Conservation (phyloP, 2,113 vertebrate species). For the Dipodomys stephensi region DNA sequence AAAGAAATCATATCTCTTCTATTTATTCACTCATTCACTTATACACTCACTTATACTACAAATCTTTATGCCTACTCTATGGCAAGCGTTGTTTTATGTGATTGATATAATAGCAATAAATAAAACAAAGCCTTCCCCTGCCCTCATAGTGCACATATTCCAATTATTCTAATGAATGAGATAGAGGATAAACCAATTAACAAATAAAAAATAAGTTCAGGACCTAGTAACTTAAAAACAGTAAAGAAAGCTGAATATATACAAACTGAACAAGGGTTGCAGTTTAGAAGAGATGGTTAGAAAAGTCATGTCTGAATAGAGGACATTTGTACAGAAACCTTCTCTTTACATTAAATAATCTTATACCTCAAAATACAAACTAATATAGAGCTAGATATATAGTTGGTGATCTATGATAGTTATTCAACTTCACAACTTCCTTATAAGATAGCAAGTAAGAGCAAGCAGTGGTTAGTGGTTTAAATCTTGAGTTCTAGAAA, state of each 20-base stretch:
- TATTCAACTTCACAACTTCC: slow-evolving; percentile 34
- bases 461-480: slow-evolving; percentile 28
- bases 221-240: background rate
- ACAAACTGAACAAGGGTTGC: background rate
- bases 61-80: background rate
- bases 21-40: slow-evolving; percentile 1
- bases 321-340: background rate
- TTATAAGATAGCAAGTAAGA: slow-evolving; percentile 17
- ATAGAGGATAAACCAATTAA: background rate
- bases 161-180: background rate
- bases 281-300: background rate
- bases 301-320: background rate
- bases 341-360: background rate
- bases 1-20: background rate
- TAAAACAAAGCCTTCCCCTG: slow-evolving; percentile 1
- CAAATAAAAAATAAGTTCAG: background rate
- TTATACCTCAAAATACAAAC: too few species aligned
- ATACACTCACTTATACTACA: slow-evolving; percentile 9
- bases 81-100: background rate
- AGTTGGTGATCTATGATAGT: background rate
- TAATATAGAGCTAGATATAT: slow-evolving; percentile 38
- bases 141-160: background rate
- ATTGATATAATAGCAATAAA: background rate
- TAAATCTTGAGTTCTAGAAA: slow-evolving; percentile 16
- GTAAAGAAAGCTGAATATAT: background rate